These are phyloP conservation scores for Rhinoraja longicauda DNA, from an alignment of 2,797 vertebrate genomes.

Conservation along the genomic window DNA sequence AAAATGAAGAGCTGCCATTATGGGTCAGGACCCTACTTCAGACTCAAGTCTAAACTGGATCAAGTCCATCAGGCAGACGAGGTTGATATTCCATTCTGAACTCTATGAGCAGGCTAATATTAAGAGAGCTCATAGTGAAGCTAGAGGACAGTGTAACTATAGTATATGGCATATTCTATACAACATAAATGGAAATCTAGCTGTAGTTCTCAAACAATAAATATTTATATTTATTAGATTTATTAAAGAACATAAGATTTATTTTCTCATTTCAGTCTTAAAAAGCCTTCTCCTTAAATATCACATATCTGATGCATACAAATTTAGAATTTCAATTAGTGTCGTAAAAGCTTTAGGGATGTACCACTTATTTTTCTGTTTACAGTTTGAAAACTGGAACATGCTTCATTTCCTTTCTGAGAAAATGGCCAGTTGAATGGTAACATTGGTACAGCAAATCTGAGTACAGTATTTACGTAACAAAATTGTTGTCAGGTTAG, in stretches of 20 bases:
- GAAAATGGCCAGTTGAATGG: neutral
- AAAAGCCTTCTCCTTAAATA: no score
- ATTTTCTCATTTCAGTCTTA: no score
- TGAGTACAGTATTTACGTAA: neutral
- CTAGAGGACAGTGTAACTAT: neutral
- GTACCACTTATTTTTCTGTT: neutral
- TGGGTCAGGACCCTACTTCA: no score
- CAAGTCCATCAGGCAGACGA: no score
- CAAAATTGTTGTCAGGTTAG: neutral
- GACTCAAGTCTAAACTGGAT: no score
- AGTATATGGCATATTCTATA: neutral
- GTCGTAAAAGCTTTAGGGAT: conserved; percentile 40
- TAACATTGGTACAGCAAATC: neutral
- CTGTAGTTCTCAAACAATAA: neutral
- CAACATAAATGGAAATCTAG: neutral
- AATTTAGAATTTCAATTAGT: neutral
- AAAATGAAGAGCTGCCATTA: no score
- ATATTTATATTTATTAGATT: neutral
- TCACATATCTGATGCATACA: neutral
- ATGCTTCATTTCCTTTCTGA: neutral
- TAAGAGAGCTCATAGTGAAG: neutral
- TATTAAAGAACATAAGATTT: no score
- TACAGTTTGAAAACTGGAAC: neutral
- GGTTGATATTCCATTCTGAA: no score
- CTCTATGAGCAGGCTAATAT: no score